phyloP scores from a whole-genome alignment of 2,797 vertebrate species.

The Hafferia zeledoni region DNA sequence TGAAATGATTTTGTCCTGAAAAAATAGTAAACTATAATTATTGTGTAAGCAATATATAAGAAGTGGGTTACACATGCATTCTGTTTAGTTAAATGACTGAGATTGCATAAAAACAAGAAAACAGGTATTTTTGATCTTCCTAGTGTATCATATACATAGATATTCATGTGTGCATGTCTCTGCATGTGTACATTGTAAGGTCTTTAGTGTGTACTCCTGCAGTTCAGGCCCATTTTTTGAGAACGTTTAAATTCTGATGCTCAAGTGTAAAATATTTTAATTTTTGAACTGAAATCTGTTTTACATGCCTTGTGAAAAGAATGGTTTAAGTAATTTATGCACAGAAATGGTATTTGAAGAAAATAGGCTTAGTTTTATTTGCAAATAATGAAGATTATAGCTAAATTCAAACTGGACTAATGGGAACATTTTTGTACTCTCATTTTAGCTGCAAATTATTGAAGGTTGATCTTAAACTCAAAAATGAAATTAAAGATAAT shows the following conservation, averaged over 20 bases:
- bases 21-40: neutral
- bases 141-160: neutral
- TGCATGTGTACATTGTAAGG: neutral
- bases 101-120: neutral
- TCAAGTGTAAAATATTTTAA: neutral
- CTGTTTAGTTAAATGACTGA: neutral
- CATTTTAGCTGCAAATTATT: neutral
- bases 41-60: neutral
- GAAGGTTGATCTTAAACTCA: neutral
- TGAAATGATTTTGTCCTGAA: neutral
- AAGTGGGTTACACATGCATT: neutral
- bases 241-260: neutral
- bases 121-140: neutral
- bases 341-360: constrained; percentile 2
- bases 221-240: neutral
- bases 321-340: neutral
- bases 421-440: neutral
- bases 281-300: neutral
- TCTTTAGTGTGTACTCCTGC: neutral
- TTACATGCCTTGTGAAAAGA: neutral
- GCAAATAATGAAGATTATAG: neutral
- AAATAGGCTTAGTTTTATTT: neutral
- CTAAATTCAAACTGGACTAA: constrained; percentile 10
- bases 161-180: neutral
- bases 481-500: constrained; percentile 13